A percentile compares a stretch with the other conserved stretches of the same genome.
These are phyloP conservation scores for Cenopis cana DNA, from an alignment of 2,888 invertebrate genomes.

Conservation along the genomic window DNA sequence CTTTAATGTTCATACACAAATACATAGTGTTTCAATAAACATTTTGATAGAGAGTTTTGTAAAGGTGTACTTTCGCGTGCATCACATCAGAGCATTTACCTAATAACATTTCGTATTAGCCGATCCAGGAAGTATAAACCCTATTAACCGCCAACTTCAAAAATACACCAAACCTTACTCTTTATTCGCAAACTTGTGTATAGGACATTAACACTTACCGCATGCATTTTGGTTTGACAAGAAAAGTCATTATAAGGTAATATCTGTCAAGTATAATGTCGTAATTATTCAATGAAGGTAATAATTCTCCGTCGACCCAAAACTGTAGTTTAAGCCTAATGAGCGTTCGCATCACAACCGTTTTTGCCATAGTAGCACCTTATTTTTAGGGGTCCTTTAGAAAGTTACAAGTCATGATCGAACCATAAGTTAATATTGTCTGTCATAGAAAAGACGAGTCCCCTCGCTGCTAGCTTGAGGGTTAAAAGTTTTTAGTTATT, in stretches of 20 bases:
- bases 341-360: slow-evolving; percentile 65
- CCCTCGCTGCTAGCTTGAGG: slow-evolving; percentile 4
- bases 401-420: slow-evolving; percentile 27
- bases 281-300: slow-evolving; percentile 66
- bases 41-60: too few species aligned
- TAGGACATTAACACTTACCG: slow-evolving; percentile 18
- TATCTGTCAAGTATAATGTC: slow-evolving; percentile 54
- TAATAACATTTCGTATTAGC: too few species aligned
- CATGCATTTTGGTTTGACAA: slow-evolving; percentile 35
- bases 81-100: too few species aligned
- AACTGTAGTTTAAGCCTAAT: slow-evolving; percentile 61
- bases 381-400: slow-evolving; percentile 37
- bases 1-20: neutral
- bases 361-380: slow-evolving; percentile 44
- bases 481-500: slow-evolving; percentile 14
- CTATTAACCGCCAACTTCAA: neutral
- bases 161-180: neutral
- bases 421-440: slow-evolving; percentile 34
- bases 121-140: too few species aligned
- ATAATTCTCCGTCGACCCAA: slow-evolving; percentile 57
- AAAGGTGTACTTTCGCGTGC: too few species aligned
- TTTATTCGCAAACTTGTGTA: slow-evolving; percentile 14
- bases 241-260: slow-evolving; percentile 58
- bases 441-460: neutral
- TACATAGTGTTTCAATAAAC: too few species aligned